phyloP scores from a whole-genome alignment of 1,140 invertebrate species.

The Globodera rostochiensis region DNA sequence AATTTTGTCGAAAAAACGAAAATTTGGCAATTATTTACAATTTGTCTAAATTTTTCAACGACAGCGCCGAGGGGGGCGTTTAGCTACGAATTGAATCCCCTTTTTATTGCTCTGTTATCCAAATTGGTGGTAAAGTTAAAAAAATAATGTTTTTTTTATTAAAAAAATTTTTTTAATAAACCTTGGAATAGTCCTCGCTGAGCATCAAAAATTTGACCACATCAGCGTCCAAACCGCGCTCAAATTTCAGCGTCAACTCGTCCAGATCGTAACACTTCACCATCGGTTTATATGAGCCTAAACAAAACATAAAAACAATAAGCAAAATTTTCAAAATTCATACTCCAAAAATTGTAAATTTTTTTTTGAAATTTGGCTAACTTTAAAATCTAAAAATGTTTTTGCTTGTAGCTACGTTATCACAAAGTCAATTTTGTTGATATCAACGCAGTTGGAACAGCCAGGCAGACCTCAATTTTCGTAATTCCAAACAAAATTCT shows the following conservation, averaged over 20 bases:
- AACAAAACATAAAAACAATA: constrained; percentile 41
- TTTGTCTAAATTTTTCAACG: no score
- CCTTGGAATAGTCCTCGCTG: constrained; percentile 70
- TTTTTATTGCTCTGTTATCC: no score
- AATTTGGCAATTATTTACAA: no score
- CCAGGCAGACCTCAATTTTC: no score
- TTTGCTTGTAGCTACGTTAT: no score
- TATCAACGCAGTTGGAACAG: no score
- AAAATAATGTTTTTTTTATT: not conserved
- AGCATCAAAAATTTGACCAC: constrained; percentile 73
- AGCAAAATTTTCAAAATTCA: no score
- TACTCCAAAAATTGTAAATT: constrained; percentile 10
- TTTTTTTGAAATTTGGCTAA: constrained; percentile 18
- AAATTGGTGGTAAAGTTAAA: not conserved
- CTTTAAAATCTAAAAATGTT: constrained; percentile 16
- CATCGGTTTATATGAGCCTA: constrained; percentile 91
- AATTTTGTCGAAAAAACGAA: constrained; percentile 6
- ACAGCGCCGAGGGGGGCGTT: no score
- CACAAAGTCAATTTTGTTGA: no score
- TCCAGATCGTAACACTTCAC: constrained; percentile 93
- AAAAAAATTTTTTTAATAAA: constrained; percentile 37
- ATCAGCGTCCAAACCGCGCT: constrained; percentile 95
- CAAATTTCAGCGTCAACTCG: constrained; percentile 95
- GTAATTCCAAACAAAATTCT: no score
- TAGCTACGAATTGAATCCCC: no score